These are phyloP conservation scores for Misgurnus anguillicaudatus DNA, from an alignment of 2,113 vertebrate genomes.

Conservation along the genomic window DNA sequence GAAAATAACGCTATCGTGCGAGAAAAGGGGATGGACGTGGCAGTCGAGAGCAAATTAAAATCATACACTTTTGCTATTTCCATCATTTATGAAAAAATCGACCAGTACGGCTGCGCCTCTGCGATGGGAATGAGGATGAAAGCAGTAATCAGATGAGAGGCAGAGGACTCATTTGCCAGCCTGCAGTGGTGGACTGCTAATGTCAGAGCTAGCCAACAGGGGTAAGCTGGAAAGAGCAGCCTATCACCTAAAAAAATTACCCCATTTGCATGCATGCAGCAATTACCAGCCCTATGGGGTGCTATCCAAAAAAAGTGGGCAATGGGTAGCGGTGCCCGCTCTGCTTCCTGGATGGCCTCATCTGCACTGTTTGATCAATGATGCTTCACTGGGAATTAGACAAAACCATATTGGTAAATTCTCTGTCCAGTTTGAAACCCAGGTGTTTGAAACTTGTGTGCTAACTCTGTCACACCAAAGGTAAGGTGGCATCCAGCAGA, in stretches of 20 bases:
- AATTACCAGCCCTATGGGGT: conserved; percentile 54
- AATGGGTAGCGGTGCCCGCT: conserved; percentile 2
- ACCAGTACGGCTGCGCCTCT: neutral
- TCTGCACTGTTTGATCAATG: conserved; percentile 25
- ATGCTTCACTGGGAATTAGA: conserved; percentile 30
- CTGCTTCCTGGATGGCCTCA: conserved; percentile 35
- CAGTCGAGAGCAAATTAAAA: conserved; percentile 37
- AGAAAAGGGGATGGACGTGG: conserved; percentile 10
- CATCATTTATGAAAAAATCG: conserved; percentile 21
- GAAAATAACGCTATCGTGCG: neutral
- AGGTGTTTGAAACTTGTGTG: neutral
- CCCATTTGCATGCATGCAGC: conserved; percentile 45
- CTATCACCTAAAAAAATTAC: conserved; percentile 46
- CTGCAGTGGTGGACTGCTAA: conserved; percentile 40
- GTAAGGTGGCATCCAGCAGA: neutral
- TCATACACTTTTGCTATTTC: conserved; percentile 34
- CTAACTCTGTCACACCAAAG: conserved; percentile 11
- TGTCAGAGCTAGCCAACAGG: conserved; percentile 48
- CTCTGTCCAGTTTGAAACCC: conserved; percentile 4
- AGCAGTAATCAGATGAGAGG: conserved; percentile 49
- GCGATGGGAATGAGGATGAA: conserved; percentile 33
- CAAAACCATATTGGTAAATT: conserved; percentile 25
- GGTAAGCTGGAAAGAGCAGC: conserved; percentile 40
- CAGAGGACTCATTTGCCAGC: conserved; percentile 47
- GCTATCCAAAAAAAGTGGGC: conserved; percentile 45